Percentiles rank a stretch among this genome's conserved stretches.
phyloP scores from a whole-genome alignment of 2,113 vertebrate species.

The Tetrax tetrax region DNA sequence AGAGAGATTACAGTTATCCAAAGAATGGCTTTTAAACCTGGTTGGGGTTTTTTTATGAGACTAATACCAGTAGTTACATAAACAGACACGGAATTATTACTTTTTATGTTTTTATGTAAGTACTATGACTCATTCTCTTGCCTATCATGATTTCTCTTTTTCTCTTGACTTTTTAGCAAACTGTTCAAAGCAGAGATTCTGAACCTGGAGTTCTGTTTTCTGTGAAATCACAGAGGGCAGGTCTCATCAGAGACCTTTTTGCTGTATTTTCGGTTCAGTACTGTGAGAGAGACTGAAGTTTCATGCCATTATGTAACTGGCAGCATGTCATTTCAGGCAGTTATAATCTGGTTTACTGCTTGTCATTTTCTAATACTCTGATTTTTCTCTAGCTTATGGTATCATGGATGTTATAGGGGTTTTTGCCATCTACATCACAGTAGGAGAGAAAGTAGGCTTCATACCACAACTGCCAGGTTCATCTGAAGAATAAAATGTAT shows the following conservation, averaged over 20 bases:
- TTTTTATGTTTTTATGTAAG: neutral
- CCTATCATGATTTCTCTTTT: neutral
- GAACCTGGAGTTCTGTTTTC: neutral
- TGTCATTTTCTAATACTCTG: neutral
- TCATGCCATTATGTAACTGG: neutral
- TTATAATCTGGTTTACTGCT: neutral
- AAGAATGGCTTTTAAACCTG: neutral
- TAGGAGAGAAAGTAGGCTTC: neutral
- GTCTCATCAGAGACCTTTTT: neutral
- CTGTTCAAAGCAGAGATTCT: neutral
- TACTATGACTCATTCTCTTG: neutral
- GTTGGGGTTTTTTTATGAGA: neutral
- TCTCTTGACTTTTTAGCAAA: neutral
- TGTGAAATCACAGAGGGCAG: neutral
- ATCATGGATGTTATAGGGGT: neutral
- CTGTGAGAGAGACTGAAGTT: neutral
- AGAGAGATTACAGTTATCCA: neutral
- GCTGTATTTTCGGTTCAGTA: neutral
- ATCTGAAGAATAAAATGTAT: neutral
- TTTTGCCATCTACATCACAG: neutral
- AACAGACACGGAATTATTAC: neutral
- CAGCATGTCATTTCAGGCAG: neutral
- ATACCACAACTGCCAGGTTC: neutral
- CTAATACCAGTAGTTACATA: neutral
- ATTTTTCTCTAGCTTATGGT: neutral